Base-by-base conservation (phyloP, 2,113 vertebrate genomes). In the Sinocyclocheilus anshuiensis region DNA sequence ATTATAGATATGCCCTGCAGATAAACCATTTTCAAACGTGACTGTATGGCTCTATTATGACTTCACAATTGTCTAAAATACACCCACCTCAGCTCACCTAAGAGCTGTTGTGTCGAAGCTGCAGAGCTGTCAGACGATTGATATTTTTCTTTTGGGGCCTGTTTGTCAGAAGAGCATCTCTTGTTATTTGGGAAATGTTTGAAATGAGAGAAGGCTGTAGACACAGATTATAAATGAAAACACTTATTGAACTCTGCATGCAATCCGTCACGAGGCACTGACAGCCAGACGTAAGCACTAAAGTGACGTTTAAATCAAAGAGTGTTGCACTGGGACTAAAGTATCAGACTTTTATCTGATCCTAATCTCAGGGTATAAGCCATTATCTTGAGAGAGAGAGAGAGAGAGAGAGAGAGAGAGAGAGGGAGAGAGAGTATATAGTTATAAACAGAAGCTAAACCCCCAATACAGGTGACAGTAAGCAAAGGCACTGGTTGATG, bases 191-290 rank as follows among this genome's bases (percentile, higher is more conserved):
- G 82, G 29, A 39, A 82, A 82, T 82, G 65, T 82, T 69, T 82
- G 65, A 74, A 84, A 72, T 74, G 50, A 72, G 65, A 74, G 69
- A 74, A 84, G 29, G 67, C 50, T 57, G 33, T 82, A 50, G 42
- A 53, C 24, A 82, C 33, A 69, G 81, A 84, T 74, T 74, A 18
- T 18, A 84, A 84, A 84, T 74, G 48, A 84, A 84, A 80, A 83
- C 24, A 59, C 81, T 57, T 74, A 57, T 74, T 83, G 81, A 84
- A 84, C 82, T 59, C 29, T 59, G 50, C 50, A 74, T 74, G 81
- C 33, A 72, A 74, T 74, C 67, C 12, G 69, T 84, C 69, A 82
- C 0, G 26, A 71, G 80, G 80, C 45, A 74, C 20, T 74, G 67
- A 74, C 81, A 74, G 81, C 48, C 22, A 42, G 67, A 74, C 2